Percentiles rank a stretch among this genome's conserved stretches.
These are phyloP conservation scores for Polydesmus complanatus DNA, from an alignment of 2,888 invertebrate genomes.

Conservation along the genomic window DNA sequence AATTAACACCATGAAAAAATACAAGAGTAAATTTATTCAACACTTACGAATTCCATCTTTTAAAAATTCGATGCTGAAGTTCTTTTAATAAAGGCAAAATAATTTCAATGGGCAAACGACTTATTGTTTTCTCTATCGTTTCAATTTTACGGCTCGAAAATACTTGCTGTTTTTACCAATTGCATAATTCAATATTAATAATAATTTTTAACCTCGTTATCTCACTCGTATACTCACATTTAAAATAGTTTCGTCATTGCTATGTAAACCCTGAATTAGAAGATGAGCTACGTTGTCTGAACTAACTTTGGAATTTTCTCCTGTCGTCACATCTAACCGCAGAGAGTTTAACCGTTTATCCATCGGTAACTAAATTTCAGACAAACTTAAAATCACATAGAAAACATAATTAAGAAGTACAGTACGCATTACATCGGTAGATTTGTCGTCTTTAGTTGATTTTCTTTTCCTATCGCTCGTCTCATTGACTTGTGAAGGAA, in stretches of 20 bases:
- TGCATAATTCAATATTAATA: no score
- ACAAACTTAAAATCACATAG: no score
- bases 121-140: slow-evolving; percentile 58
- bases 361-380: slow-evolving; percentile 57
- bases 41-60: slow-evolving; percentile 3
- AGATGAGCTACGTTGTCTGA: slow-evolving; percentile 64
- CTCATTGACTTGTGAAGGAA: not conserved
- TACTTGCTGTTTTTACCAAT: slow-evolving; percentile 41
- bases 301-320: slow-evolving; percentile 35
- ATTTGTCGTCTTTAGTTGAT: slow-evolving; percentile 26
- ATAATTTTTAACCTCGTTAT: no score
- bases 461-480: slow-evolving; percentile 29
- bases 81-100: slow-evolving; percentile 58
- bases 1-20: not conserved
- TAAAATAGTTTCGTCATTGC: slow-evolving; percentile 60
- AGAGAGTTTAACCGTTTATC: slow-evolving; percentile 69
- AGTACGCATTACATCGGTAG: slow-evolving; percentile 32
- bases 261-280: slow-evolving; percentile 66
- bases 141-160: slow-evolving; percentile 49
- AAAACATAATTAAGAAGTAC: no score
- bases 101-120: slow-evolving; percentile 58
- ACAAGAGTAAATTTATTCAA: not conserved
- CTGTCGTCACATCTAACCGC: slow-evolving; percentile 44
- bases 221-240: not conserved
- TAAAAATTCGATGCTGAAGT: slow-evolving; percentile 38